Conservation (phyloP, 2,797 vertebrate genomes). For the Malurus splendens region DNA sequence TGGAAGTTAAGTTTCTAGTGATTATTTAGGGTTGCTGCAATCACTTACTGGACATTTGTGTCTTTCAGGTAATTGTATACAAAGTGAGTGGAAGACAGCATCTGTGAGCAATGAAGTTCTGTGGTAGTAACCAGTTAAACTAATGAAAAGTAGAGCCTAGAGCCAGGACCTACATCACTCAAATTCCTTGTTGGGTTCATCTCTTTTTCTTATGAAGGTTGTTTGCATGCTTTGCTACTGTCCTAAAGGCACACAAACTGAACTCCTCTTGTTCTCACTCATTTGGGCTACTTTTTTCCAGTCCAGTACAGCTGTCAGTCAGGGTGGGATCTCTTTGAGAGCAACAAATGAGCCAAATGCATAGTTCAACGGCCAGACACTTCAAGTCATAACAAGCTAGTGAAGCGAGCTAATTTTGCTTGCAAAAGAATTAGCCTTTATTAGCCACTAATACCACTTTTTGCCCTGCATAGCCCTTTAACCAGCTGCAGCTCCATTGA, state of each 20-base stretch:
- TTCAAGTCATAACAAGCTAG: slow-evolving; percentile 70
- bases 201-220: slow-evolving; percentile 8
- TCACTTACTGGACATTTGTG: not conserved
- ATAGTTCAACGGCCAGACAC: slow-evolving; percentile 60
- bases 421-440: slow-evolving; percentile 68
- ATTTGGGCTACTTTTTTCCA: slow-evolving; percentile 49
- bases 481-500: slow-evolving; percentile 54
- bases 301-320: slow-evolving; percentile 48
- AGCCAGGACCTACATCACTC: not conserved
- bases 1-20: not conserved
- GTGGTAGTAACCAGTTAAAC: not conserved
- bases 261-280: slow-evolving; percentile 54
- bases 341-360: slow-evolving; percentile 67
- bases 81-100: rapidly evolving
- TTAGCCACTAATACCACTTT: slow-evolving; percentile 61
- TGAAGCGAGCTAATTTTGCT: slow-evolving; percentile 67
- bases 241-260: slow-evolving; percentile 13
- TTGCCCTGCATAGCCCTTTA: slow-evolving; percentile 50
- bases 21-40: not conserved
- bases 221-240: slow-evolving; percentile 11
- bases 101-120: not conserved
- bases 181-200: not conserved
- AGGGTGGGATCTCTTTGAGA: slow-evolving; percentile 52
- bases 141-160: not conserved
- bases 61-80: not conserved